Percentiles rank a stretch among this genome's conserved stretches.
Evolutionary conservation across 1,140 invertebrate genomes (phyloP).

Genomic region (Holcopasites calliopsidis): DNA sequence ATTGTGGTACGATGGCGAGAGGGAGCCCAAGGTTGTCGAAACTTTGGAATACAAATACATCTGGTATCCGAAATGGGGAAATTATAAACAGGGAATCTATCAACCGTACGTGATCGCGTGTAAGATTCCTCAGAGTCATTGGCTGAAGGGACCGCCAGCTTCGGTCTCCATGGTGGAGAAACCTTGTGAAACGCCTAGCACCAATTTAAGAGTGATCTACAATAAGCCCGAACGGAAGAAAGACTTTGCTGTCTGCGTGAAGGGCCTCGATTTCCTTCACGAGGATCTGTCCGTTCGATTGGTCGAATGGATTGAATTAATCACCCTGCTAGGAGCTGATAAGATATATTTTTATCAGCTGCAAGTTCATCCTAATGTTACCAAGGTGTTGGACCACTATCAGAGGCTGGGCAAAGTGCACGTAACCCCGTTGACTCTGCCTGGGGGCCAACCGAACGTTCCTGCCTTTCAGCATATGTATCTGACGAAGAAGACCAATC

Average conservation of each 20-base stretch:
- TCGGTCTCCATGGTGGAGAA: conserved; percentile 93
- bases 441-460: conserved; percentile 94
- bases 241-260: conserved; percentile 96
- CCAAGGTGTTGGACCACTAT: conserved; percentile 92
- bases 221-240: conserved; percentile 86
- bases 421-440: conserved; percentile 92
- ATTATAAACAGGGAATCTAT: conserved; percentile 94
- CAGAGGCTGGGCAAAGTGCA: conserved; percentile 87
- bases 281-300: conserved; percentile 93
- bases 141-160: conserved; percentile 85
- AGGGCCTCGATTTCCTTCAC: conserved; percentile 94
- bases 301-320: conserved; percentile 96
- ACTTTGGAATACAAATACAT: conserved; percentile 95
- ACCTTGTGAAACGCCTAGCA: conserved; percentile 91
- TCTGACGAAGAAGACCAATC: conserved; percentile 92
- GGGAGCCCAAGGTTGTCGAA: conserved; percentile 88
- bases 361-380: conserved; percentile 93
- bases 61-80: conserved; percentile 97
- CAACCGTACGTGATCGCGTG: conserved; percentile 95
- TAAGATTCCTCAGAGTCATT: conserved; percentile 88
- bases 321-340: conserved; percentile 92
- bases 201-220: conserved; percentile 93
- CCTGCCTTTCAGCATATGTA: conserved; percentile 93
- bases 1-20: conserved; percentile 93
- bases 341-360: conserved; percentile 96